Evolutionary conservation across 2,888 invertebrate species (phyloP), one percentile per base, ranked within the genome.

Genomic region (Erebia aethiops): DNA sequence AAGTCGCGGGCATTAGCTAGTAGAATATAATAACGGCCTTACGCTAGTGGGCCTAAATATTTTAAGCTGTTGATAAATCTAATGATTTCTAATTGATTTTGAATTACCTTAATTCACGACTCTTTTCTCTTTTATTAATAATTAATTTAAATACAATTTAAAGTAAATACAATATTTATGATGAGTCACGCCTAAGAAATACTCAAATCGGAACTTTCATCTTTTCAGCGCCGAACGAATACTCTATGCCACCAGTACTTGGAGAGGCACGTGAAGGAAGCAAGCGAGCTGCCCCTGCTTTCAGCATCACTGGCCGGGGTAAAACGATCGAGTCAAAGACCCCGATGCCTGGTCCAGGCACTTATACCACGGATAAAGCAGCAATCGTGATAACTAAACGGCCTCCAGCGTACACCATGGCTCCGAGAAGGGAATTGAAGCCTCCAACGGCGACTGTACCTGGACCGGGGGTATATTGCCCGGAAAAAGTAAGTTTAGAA

Each of bases 331-430:
- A 89, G 66, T 78, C 82, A 11, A 91, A 89, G 76, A 81, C 80
- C 2, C 86, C 89, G 0, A 94, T 96, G 77, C 98, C 98, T 10
- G 98, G 98, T 56, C 98, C 99, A 11, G 98, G 98, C 58, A 95
- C 97, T 0, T 95, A 95, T 77, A 94, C 95, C 62, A 93, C 95
- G n/a, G 94, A 95, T 70, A 94, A 94, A 74, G 94, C 94, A 14
- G 84, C 89, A 0, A 80, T 90, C 16, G 91, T 87, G 16, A 81
- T 92, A 11, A 81, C 80, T 2, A 90, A 87, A 74, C 89, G 94
- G 75, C 95, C 97, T 13, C 98, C 98, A 0, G 95, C 97, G 46
- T 99, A 97, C 87, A 97, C 98, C 51, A 97, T 99, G 93, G 97
- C 98, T 52, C 95, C 93, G 8, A 85, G 92, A 73, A 81, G 94